Conservation (phyloP, 2,888 invertebrate species). For the Loripinus fragilis region DNA sequence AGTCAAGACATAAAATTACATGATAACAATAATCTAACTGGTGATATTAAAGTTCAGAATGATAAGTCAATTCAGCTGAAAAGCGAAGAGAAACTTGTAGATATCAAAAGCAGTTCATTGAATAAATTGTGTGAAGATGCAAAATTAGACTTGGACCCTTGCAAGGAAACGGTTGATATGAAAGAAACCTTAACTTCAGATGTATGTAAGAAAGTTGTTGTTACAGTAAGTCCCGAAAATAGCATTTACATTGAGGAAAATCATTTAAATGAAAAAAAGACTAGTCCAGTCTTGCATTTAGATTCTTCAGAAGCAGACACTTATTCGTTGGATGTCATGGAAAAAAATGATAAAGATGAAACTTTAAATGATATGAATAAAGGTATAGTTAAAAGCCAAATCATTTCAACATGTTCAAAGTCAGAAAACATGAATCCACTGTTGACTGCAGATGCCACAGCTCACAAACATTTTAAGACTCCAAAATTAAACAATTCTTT, state of each 20-base stretch:
- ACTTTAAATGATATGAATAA: too few relatives aligned
- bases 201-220: constrained; percentile 20
- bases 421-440: background rate
- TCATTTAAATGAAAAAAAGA: constrained; percentile 3
- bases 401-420: too few relatives aligned
- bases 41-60: too few relatives aligned
- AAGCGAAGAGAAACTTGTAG: too few relatives aligned
- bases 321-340: background rate
- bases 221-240: constrained; percentile 25
- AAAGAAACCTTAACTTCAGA: too few relatives aligned
- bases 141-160: too few relatives aligned
- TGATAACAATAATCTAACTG: constrained; percentile 21
- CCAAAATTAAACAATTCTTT: constrained; percentile 9
- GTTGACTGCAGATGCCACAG: background rate
- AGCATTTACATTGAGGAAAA: constrained; percentile 1
- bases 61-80: too few relatives aligned
- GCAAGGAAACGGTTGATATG: too few relatives aligned
- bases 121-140: too few relatives aligned
- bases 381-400: too few relatives aligned
- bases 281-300: background rate
- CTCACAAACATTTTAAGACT: background rate
- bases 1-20: constrained; percentile 1
- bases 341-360: too few relatives aligned
- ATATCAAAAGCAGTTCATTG: too few relatives aligned
- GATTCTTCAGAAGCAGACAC: background rate